Evolutionary conservation across 2,113 vertebrate species (phyloP).

Genomic region (Ceyx margarethae): DNA sequence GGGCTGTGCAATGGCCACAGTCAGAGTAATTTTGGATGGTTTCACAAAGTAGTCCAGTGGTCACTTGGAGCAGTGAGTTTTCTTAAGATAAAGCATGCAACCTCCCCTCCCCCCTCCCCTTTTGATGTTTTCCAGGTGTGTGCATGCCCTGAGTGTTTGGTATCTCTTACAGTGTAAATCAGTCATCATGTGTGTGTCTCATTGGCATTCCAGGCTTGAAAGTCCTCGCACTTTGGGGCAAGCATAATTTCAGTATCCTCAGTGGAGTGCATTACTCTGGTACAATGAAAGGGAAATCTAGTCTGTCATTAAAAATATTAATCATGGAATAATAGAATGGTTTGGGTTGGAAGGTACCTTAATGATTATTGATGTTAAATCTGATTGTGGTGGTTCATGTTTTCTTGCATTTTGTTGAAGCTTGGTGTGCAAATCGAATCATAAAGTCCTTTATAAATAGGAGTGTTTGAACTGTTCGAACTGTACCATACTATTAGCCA

Average conservation of each 20-base stretch:
- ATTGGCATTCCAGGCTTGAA: neutral
- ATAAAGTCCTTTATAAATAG: neutral
- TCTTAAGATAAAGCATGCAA: neutral
- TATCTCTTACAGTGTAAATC: neutral
- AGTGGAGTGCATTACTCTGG: neutral
- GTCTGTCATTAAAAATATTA: neutral
- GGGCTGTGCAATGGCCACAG: rapidly evolving
- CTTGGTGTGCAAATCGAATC: neutral
- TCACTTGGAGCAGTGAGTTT: neutral
- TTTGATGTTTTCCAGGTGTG: neutral
- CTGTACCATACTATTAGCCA: neutral
- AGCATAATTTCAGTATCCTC: neutral
- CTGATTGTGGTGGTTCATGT: neutral
- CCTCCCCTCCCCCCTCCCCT: neutral
- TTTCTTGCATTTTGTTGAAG: neutral
- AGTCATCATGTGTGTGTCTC: neutral
- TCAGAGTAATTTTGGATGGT: neutral
- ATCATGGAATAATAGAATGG: neutral
- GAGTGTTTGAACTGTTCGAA: neutral
- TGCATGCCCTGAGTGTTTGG: rapidly evolving
- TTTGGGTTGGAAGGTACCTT: neutral
- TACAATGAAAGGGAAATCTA: neutral
- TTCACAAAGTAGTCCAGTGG: neutral
- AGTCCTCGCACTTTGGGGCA: neutral
- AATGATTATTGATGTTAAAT: neutral